Conservation (phyloP, 2,888 invertebrate genomes). For the Onchidella celtica region DNA sequence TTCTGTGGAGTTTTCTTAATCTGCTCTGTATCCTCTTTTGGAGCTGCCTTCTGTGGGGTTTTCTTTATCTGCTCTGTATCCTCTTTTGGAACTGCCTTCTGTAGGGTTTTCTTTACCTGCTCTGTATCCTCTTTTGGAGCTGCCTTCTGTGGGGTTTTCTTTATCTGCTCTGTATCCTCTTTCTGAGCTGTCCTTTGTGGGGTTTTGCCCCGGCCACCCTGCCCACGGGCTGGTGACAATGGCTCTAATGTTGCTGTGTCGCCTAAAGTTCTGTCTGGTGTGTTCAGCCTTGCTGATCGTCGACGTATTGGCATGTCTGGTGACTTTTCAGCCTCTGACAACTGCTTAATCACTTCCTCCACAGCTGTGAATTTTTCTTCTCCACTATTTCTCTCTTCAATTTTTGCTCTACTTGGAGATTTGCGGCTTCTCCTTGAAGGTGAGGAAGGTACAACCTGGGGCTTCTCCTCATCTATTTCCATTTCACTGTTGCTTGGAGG, state of each 20-base stretch:
- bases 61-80: too few species aligned
- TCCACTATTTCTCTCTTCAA: not conserved
- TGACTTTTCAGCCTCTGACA: not conserved
- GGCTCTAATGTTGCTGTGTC: not conserved
- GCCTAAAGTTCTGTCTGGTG: conserved; percentile 22
- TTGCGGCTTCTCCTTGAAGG: conserved; percentile 10
- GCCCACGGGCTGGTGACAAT: conserved; percentile 26
- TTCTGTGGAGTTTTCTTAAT: too few species aligned
- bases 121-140: too few species aligned
- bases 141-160: too few species aligned
- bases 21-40: too few species aligned
- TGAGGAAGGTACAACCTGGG: not conserved
- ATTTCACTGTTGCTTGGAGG: conserved; percentile 1
- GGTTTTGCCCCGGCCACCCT: not conserved
- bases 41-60: too few species aligned
- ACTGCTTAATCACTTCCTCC: not conserved
- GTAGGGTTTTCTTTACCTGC: too few species aligned
- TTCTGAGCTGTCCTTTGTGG: not conserved
- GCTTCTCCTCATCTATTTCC: not conserved
- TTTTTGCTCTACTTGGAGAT: not conserved
- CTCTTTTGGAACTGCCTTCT: too few species aligned
- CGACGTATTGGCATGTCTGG: not conserved
- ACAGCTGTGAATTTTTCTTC: not conserved
- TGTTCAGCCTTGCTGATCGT: conserved; percentile 34
- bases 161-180: not conserved